Percentiles rank a stretch among this genome's conserved stretches.
Conservation (phyloP, 2,888 invertebrate species). For the Flexamia atlantica region DNA sequence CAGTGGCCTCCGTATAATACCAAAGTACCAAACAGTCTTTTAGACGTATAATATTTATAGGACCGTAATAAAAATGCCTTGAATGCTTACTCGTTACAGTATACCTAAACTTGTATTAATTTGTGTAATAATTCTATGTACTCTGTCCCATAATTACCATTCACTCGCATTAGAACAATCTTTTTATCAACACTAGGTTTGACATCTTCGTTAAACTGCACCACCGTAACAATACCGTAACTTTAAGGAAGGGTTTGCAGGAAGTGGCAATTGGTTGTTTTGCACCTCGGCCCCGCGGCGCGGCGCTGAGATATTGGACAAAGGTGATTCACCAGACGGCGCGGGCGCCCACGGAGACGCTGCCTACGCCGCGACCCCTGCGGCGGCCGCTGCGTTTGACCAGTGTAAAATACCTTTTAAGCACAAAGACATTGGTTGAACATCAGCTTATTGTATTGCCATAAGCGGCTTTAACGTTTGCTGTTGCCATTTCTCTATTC, state of each 20-base stretch:
- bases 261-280: neutral
- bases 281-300: conserved; percentile 8
- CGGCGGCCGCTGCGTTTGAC: neutral
- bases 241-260: neutral
- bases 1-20: too few relatives aligned
- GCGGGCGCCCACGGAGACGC: too few relatives aligned
- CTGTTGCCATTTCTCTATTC: too few relatives aligned
- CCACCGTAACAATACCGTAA: neutral
- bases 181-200: neutral
- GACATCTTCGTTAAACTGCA: neutral
- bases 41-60: too few relatives aligned
- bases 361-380: neutral
- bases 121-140: too few relatives aligned
- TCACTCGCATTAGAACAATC: too few relatives aligned
- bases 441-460: neutral
- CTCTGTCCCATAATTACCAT: neutral
- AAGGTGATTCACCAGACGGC: too few relatives aligned
- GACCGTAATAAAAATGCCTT: too few relatives aligned
- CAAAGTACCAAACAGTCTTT: too few relatives aligned
- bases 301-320: too few relatives aligned
- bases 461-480: neutral
- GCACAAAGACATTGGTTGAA: neutral
- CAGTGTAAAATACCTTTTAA: neutral
- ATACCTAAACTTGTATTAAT: too few relatives aligned
- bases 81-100: too few relatives aligned